Evolutionary conservation across 2,113 vertebrate species (phyloP).

Genomic region (Acrocephalus kingi): DNA sequence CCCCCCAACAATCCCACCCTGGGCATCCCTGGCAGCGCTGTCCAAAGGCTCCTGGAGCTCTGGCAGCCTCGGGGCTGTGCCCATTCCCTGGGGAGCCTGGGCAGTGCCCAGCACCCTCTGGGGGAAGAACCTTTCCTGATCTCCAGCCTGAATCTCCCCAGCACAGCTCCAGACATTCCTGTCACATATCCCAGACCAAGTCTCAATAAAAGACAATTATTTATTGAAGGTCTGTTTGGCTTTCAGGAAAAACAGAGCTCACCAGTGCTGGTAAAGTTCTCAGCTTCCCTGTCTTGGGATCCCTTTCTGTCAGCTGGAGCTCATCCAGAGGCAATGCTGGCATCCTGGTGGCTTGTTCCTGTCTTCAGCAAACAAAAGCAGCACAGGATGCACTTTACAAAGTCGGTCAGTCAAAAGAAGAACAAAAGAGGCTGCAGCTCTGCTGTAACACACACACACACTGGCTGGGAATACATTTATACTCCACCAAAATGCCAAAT

Average conservation of each 20-base stretch:
- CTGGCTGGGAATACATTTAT: not conserved
- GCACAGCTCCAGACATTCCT: not conserved
- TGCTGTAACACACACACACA: not conserved
- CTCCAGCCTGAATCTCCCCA: accelerated
- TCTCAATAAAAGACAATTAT: not conserved
- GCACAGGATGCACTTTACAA: not conserved
- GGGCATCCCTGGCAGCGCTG: not conserved
- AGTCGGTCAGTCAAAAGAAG: not conserved
- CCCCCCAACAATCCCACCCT: not conserved
- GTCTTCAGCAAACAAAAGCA: not conserved
- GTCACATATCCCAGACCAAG: not conserved
- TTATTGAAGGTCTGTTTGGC: not conserved
- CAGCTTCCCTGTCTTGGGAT: constrained; percentile 78
- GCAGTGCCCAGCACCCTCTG: not conserved
- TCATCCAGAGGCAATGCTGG: constrained; percentile 86
- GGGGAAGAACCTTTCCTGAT: not conserved
- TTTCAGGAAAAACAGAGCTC: constrained; percentile 54
- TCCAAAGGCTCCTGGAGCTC: not conserved
- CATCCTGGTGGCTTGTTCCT: constrained; percentile 61
- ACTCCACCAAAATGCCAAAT: not conserved
- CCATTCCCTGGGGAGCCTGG: not conserved
- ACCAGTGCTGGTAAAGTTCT: constrained; percentile 89
- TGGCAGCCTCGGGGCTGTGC: not conserved
- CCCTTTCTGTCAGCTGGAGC: constrained; percentile 82
- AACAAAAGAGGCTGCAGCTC: not conserved